A percentile compares a stretch with the other conserved stretches of the same genome.
phyloP scores from a whole-genome alignment of 2,888 invertebrate genomes.

The Rhogogaster chlorosoma region DNA sequence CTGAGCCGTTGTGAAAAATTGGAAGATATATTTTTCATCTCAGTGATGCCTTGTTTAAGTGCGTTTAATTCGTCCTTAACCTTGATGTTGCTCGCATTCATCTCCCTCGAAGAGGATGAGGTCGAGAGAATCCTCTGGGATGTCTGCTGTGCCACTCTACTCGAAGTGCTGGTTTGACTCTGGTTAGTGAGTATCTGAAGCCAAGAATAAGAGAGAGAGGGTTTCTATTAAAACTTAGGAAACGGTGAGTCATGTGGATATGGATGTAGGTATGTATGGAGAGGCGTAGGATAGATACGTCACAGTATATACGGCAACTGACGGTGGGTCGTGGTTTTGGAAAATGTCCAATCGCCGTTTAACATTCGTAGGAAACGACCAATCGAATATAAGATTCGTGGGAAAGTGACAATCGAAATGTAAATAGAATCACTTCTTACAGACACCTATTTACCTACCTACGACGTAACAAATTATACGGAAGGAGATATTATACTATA shows the following conservation, averaged over 20 bases:
- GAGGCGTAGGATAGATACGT: neutral
- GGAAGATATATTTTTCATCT: slow-evolving; percentile 87
- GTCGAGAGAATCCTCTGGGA: slow-evolving; percentile 80
- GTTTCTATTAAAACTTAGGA: slow-evolving; percentile 70
- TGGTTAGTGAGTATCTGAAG: slow-evolving; percentile 75
- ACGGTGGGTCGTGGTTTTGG: slow-evolving; percentile 25
- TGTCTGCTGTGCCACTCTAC: slow-evolving; percentile 79
- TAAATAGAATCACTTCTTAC: neutral
- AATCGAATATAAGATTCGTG: slow-evolving; percentile 29
- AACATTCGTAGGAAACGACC: neutral
- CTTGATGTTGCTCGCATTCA: slow-evolving; percentile 90
- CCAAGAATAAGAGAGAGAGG: slow-evolving; percentile 54
- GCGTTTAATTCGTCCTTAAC: slow-evolving; percentile 90
- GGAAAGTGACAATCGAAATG: slow-evolving; percentile 27
- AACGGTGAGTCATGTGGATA: slow-evolving; percentile 60
- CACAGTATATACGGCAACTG: neutral
- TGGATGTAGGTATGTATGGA: neutral
- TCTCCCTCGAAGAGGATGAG: slow-evolving; percentile 81
- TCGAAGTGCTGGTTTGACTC: slow-evolving; percentile 80
- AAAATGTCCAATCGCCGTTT: slow-evolving; percentile 25
- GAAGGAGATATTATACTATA: neutral
- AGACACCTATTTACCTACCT: neutral
- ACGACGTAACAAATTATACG: neutral
- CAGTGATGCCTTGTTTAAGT: slow-evolving; percentile 91
- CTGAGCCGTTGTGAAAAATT: slow-evolving; percentile 81